phyloP scores from a whole-genome alignment of 2,113 vertebrate species.

The Ophiodon elongatus region DNA sequence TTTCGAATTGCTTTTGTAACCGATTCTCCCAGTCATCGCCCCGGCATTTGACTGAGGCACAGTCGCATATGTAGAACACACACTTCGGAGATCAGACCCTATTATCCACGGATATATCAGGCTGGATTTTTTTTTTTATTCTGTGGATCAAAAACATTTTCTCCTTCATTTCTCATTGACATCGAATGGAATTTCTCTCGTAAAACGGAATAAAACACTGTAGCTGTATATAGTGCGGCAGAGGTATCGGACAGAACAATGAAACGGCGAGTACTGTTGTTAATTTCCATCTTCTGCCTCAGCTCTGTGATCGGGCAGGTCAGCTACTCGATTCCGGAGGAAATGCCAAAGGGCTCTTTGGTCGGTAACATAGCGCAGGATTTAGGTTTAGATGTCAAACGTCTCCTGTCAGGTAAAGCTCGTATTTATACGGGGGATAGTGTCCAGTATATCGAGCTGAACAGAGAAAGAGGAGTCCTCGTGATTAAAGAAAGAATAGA shows the following conservation, averaged over 20 bases:
- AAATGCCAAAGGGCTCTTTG: conserved; percentile 81
- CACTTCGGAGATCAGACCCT: rapidly evolving
- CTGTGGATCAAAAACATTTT: not conserved
- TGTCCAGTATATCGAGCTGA: conserved; percentile 78
- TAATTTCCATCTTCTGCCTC: conserved; percentile 49
- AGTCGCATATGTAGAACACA: not conserved
- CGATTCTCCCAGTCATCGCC: not conserved
- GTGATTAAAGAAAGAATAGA: conserved; percentile 85
- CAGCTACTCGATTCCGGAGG: conserved; percentile 82
- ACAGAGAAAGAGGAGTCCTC: too few species aligned
- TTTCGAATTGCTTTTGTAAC: not conserved
- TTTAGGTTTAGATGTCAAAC: conserved; percentile 78
- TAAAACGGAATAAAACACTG: not conserved
- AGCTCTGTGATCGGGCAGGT: conserved; percentile 57
- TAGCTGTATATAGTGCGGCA: not conserved
- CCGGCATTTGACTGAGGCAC: not conserved
- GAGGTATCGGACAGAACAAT: conserved; percentile 61
- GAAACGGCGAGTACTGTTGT: conserved; percentile 74
- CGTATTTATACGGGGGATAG: conserved; percentile 79
- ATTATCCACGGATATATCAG: rapidly evolving
- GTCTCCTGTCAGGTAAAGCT: conserved; percentile 78
- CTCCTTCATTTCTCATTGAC: rapidly evolving
- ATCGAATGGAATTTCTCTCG: rapidly evolving
- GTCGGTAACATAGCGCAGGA: conserved; percentile 84
- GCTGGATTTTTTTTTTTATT: not conserved